A percentile compares a stretch with the other conserved stretches of the same genome.
These are phyloP conservation scores for Dinothrombium tinctorium DNA, from an alignment of 1,140 invertebrate genomes.

Conservation along the genomic window DNA sequence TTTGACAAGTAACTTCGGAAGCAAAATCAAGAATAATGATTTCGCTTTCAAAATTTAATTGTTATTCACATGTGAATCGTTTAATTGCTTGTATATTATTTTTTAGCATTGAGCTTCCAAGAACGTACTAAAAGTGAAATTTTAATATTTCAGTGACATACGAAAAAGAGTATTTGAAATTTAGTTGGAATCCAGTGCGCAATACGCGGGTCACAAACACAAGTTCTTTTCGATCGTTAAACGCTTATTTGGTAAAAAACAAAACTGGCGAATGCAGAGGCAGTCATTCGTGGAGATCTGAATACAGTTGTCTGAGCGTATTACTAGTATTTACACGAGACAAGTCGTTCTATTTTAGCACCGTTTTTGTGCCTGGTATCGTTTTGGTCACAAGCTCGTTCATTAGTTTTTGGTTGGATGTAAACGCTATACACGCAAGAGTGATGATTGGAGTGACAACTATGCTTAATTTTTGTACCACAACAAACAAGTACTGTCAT, in stretches of 20 bases:
- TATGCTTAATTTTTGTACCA: constrained; percentile 94
- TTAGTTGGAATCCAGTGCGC: constrained; percentile 12
- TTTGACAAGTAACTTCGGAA: too few relatives aligned
- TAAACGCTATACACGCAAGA: constrained; percentile 79
- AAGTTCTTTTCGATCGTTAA: constrained; percentile 52
- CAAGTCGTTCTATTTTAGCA: constrained; percentile 83
- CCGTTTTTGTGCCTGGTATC: constrained; percentile 82
- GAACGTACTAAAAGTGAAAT: too few relatives aligned
- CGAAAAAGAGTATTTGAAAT: constrained; percentile 13
- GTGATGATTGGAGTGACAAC: constrained; percentile 58
- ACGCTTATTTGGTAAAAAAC: constrained; percentile 75
- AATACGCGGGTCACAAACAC: constrained; percentile 13
- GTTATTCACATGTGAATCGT: too few relatives aligned
- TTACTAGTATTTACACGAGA: constrained; percentile 73
- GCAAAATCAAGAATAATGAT: too few relatives aligned
- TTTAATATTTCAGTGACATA: constrained; percentile 14
- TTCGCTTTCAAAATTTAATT: too few relatives aligned
- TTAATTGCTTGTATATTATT: too few relatives aligned
- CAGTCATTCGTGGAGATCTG: constrained; percentile 56
- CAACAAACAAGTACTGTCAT: constrained; percentile 23
- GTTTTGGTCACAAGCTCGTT: constrained; percentile 83
- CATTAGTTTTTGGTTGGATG: constrained; percentile 83
- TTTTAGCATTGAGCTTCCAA: too few relatives aligned
- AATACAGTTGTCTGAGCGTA: constrained; percentile 70
- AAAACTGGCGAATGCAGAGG: constrained; percentile 53